Evolutionary conservation across 2,113 vertebrate species (phyloP).

Genomic region (Sylvietta virens): DNA sequence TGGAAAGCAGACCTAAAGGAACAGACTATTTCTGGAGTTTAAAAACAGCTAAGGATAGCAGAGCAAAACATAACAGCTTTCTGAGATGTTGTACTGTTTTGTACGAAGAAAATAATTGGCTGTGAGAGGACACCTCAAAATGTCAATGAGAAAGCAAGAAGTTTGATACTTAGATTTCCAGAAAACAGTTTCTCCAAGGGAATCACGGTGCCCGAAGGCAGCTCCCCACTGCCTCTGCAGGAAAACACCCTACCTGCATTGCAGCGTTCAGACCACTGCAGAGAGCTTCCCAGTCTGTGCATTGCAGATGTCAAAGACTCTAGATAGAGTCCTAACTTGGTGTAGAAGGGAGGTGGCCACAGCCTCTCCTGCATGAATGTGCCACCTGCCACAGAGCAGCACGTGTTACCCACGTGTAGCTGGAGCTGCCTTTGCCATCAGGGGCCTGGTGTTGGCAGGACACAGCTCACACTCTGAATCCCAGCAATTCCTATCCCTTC

Average conservation of each 20-base stretch:
- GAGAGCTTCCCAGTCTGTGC: neutral
- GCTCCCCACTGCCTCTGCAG: neutral
- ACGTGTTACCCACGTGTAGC: neutral
- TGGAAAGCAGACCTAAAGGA: neutral
- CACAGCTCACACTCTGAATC: neutral
- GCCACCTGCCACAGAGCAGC: neutral
- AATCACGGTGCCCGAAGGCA: neutral
- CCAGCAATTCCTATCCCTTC: neutral
- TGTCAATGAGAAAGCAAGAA: neutral
- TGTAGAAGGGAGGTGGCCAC: neutral
- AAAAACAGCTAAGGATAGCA: neutral
- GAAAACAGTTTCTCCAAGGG: neutral
- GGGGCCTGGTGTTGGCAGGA: neutral
- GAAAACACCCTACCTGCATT: neutral
- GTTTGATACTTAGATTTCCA: neutral
- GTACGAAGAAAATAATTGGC: neutral
- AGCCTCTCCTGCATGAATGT: neutral
- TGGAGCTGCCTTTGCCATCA: neutral
- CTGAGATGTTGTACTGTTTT: neutral
- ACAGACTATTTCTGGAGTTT: neutral
- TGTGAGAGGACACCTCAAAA: neutral
- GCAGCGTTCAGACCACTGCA: neutral
- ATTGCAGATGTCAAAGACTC: neutral
- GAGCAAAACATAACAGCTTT: neutral
- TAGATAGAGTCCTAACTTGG: neutral